Percentiles rank a stretch among this genome's conserved stretches.
Conservation (phyloP, 1,140 invertebrate species). For the Microvelia longipes region DNA sequence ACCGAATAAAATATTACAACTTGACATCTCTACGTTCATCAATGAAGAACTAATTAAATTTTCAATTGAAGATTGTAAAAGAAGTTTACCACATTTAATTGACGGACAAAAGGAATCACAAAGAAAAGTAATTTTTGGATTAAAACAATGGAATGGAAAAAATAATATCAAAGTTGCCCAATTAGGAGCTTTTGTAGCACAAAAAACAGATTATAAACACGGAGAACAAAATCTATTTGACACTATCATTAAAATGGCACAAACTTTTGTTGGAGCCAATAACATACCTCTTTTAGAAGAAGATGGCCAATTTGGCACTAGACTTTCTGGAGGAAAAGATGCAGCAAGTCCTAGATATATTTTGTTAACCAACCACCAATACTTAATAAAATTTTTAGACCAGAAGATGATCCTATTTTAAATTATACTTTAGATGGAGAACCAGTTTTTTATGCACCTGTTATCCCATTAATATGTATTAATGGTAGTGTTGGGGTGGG, state of each 20-base stretch:
- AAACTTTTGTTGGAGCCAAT: neutral
- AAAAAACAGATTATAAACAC: neutral
- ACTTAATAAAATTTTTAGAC: neutral
- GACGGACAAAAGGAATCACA: neutral
- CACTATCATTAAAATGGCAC: neutral
- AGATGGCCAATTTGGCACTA: neutral
- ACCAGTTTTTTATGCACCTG: neutral
- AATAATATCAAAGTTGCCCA: neutral
- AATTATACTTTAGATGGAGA: neutral
- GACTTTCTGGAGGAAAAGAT: neutral
- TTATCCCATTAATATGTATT: neutral
- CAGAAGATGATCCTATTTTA: neutral
- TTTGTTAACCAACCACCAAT: neutral
- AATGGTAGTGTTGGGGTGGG: neutral
- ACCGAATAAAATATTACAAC: neutral
- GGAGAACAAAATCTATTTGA: neutral
- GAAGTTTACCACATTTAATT: neutral
- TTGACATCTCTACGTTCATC: neutral
- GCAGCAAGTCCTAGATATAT: neutral
- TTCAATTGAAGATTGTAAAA: neutral
- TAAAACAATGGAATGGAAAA: neutral
- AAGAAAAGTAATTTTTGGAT: neutral
- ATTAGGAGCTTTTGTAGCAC: neutral
- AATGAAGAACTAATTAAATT: neutral
- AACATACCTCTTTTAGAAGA: neutral